A percentile compares a stretch with the other conserved stretches of the same genome.
These are phyloP conservation scores for Schizothorax lantsangensis DNA, from an alignment of 2,797 vertebrate species.

Conservation along the genomic window DNA sequence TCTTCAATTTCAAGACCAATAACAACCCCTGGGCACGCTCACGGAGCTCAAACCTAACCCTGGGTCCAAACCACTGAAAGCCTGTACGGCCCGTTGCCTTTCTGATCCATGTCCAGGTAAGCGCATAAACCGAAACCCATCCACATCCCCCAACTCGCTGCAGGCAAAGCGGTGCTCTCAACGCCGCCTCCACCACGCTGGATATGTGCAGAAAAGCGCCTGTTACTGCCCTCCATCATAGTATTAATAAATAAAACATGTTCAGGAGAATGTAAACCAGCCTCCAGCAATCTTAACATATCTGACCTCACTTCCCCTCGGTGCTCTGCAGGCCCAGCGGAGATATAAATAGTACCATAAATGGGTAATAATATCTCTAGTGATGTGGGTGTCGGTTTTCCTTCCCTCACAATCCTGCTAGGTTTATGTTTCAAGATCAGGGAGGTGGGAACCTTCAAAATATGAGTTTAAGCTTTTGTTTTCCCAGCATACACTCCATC, in stretches of 20 bases:
- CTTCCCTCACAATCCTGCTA: slow-evolving; percentile 26
- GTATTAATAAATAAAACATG: slow-evolving; percentile 55
- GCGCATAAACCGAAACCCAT: slow-evolving; percentile 12
- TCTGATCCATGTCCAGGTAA: slow-evolving; percentile 25
- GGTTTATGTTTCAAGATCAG: slow-evolving; percentile 37
- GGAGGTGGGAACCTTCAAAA: slow-evolving; percentile 31
- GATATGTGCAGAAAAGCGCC: not conserved
- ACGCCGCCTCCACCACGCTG: not conserved
- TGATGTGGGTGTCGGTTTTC: slow-evolving; percentile 47
- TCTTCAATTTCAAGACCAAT: not conserved
- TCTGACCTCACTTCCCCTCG: slow-evolving; percentile 51
- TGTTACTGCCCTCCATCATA: slow-evolving; percentile 42
- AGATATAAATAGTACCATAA: slow-evolving; percentile 62
- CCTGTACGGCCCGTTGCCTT: not conserved
- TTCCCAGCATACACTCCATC: slow-evolving; percentile 10
- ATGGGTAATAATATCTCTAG: slow-evolving; percentile 60
- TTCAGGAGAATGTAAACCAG: slow-evolving; percentile 50
- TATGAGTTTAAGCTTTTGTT: slow-evolving; percentile 17
- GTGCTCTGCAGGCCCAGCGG: slow-evolving; percentile 45
- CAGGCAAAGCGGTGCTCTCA: slow-evolving; percentile 1
- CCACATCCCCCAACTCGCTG: slow-evolving; percentile 22
- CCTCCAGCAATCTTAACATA: slow-evolving; percentile 54
- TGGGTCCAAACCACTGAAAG: slow-evolving; percentile 12
- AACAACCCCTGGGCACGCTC: slow-evolving; percentile 2
- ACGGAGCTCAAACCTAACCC: slow-evolving; percentile 2